A percentile compares a stretch with the other conserved stretches of the same genome.
These are phyloP conservation scores for Staurois parvus DNA, from an alignment of 2,797 vertebrate species.

Conservation along the genomic window DNA sequence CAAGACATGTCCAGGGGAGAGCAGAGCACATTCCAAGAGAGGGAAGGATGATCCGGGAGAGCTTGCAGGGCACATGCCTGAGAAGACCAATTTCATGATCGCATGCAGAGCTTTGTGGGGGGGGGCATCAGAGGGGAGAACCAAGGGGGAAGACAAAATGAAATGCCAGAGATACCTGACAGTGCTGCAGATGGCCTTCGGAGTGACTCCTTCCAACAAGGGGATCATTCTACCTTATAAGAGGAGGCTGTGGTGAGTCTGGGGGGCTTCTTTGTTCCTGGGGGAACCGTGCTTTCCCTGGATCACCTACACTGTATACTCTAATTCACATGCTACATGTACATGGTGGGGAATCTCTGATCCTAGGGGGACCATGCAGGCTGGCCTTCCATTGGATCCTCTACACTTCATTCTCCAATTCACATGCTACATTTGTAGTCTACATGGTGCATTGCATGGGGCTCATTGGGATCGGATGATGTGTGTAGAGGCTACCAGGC, in stretches of 20 bases:
- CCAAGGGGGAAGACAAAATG: conserved; percentile 88
- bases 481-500: neutral
- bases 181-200: conserved; percentile 99
- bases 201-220: conserved; percentile 97
- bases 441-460: conserved; percentile 18
- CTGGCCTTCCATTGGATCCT: no score
- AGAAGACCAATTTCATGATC: conserved; percentile 86
- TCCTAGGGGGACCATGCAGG: conserved; percentile 20
- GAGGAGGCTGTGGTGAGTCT: conserved; percentile 96
- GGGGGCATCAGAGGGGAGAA: conserved; percentile 86
- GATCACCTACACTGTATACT: no score
- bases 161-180: conserved; percentile 99
- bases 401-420: conserved; percentile 17
- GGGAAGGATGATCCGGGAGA: conserved; percentile 73
- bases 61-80: conserved; percentile 90
- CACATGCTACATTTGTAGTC: neutral
- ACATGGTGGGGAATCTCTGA: no score
- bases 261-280: conserved; percentile 62
- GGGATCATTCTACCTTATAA: conserved; percentile 95
- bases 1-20: conserved; percentile 65
- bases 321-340: no score
- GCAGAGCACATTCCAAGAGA: conserved; percentile 54
- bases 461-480: neutral
- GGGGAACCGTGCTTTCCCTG: no score
- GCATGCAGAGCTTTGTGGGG: conserved; percentile 88